These are phyloP conservation scores for Lutjanus campechanus DNA, from an alignment of 2,797 vertebrate genomes.

Conservation along the genomic window DNA sequence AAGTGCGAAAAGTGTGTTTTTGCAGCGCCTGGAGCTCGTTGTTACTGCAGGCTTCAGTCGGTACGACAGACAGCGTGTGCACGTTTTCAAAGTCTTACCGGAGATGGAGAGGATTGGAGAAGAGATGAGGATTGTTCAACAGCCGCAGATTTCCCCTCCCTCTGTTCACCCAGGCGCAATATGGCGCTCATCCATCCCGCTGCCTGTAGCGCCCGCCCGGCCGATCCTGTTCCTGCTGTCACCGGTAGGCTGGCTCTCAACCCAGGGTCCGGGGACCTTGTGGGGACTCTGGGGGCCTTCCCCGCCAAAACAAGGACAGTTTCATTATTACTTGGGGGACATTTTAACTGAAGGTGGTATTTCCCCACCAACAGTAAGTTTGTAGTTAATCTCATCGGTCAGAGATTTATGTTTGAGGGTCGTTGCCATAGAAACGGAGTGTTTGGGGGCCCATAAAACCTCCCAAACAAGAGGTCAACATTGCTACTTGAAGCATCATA, in stretches of 20 bases:
- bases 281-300: not conserved
- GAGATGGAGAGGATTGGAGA: constrained; percentile 21
- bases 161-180: constrained; percentile 68
- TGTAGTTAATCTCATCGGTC: not conserved
- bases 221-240: constrained; percentile 24
- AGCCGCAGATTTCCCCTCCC: constrained; percentile 60
- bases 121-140: constrained; percentile 16
- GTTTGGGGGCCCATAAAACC: not conserved
- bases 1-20: constrained; percentile 43
- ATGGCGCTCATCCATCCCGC: constrained; percentile 73
- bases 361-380: not conserved
- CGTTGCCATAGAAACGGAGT: not conserved
- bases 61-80: not conserved
- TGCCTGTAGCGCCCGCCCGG: not conserved
- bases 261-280: not conserved
- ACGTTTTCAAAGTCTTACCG: constrained; percentile 60
- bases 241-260: not conserved
- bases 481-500: not conserved
- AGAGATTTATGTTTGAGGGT: not conserved
- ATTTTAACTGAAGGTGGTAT: not conserved
- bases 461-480: not conserved
- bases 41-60: not conserved
- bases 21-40: not conserved
- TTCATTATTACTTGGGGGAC: not conserved
- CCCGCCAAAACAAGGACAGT: not conserved